A percentile compares a stretch with the other conserved stretches of the same genome.
Conservation (phyloP, 2,888 invertebrate genomes). For the Latrodectus elegans region DNA sequence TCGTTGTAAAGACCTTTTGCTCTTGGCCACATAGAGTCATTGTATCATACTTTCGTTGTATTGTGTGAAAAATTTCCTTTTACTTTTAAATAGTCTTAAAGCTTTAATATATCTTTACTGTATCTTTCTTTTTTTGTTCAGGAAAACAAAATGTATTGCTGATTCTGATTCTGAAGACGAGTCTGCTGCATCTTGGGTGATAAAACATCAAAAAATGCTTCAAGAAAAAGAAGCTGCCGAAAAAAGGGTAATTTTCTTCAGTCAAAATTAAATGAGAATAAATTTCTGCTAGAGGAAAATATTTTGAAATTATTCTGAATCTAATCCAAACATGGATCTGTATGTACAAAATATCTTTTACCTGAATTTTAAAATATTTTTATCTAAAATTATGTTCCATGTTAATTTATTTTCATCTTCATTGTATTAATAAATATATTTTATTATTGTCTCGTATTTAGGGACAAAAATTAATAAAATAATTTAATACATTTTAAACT, state of each 20-base stretch:
- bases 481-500: too few species aligned
- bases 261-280: too few species aligned
- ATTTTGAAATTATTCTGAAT: too few species aligned
- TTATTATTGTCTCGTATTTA: not conserved
- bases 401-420: not conserved
- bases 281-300: too few species aligned
- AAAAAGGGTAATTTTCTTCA: conserved; percentile 79
- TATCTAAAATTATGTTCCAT: not conserved
- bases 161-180: conserved; percentile 83
- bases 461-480: too few species aligned
- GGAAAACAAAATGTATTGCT: conserved; percentile 69
- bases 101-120: too few species aligned
- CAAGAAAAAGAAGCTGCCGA: conserved; percentile 89
- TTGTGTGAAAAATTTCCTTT: too few species aligned
- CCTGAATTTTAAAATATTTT: conserved; percentile 48
- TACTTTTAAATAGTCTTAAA: too few species aligned
- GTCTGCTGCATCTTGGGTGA: conserved; percentile 87
- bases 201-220: conserved; percentile 84
- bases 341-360: conserved; percentile 67
- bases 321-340: too few species aligned
- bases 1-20: too few species aligned
- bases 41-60: too few species aligned
- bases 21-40: too few species aligned
- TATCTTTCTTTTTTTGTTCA: not conserved
- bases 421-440: not conserved